Base-by-base conservation (phyloP, 2,888 invertebrate genomes). In the Heliconius aoede region DNA sequence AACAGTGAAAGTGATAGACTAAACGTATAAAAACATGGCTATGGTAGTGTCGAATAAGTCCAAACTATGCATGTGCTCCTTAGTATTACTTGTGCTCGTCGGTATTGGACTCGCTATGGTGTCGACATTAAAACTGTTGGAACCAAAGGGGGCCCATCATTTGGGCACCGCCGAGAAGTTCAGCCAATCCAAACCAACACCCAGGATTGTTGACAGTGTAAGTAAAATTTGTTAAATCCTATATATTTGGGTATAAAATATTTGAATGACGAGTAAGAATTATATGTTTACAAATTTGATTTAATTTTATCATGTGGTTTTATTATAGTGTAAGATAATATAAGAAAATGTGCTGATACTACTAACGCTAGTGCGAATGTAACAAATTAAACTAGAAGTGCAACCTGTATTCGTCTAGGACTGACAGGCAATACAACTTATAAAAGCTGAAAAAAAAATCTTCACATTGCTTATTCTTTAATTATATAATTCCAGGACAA, bases 41-140 rank as follows among this genome's bases (percentile, higher is more conserved):
- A 92, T 92, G 91, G 92, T 92, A 11, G 87, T 92, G 74, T 91
- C 93, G 1, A 85, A 84, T 40, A 90, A 89, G 80, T 87, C 90
- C 0, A 93, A 92, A 87, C 81, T 91, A 79, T 92, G 90, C 79
- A 85, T 92, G 74, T 88, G 88, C 82, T 86, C 86, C 0, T 81
- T 93, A 58, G 79, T 90, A 1, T 8, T 91, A 11, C 73, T 93
- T 18, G 85, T 91, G 76, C 24, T 90, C 13, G 76, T 91, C 69
- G 93, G 93, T 2, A 85, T 93, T 21, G 84, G 82, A 65, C 82
- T 93, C 69, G 89, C 92, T 8, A 90, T 92, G 77, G 75, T 91
- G 24, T 92, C 91, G 0, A 88, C 92, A 0, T 36, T 91, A 73
- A 84, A 85, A 73, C 72, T 82, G 11, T 78, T 87, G 7, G 85